phyloP scores from a whole-genome alignment of 2,888 invertebrate species.

The Bellardia bayeri region DNA sequence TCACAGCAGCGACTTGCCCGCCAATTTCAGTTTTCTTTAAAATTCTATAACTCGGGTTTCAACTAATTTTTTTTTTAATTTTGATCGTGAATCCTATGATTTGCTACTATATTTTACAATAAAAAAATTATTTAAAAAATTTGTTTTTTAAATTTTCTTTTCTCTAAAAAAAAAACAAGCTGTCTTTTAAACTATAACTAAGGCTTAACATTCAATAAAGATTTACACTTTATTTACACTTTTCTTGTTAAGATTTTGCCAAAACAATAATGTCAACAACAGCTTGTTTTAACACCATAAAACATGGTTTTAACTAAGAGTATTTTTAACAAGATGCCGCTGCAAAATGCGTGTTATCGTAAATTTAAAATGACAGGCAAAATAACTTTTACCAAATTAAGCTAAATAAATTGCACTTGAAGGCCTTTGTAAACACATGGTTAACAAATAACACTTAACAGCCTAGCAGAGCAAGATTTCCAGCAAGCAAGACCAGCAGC shows the following conservation, averaged over 20 bases:
- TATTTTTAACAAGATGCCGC: constrained; percentile 28
- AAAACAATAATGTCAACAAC: constrained; percentile 70
- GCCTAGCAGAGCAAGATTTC: not conserved
- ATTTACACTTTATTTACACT: too few relatives aligned
- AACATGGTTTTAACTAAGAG: constrained; percentile 64
- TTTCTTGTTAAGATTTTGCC: not conserved
- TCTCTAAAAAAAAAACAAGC: too few relatives aligned
- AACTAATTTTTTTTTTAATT: too few relatives aligned
- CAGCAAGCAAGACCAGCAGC: constrained; percentile 32
- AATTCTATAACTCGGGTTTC: too few relatives aligned
- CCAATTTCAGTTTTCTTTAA: too few relatives aligned
- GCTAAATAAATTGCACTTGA: constrained; percentile 72
- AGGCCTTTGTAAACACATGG: constrained; percentile 58
- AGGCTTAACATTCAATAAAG: too few relatives aligned
- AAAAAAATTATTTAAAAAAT: too few relatives aligned
- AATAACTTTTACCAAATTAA: constrained; percentile 73
- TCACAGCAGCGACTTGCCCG: too few relatives aligned
- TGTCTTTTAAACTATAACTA: too few relatives aligned
- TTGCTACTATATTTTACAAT: too few relatives aligned
- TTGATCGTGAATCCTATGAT: too few relatives aligned
- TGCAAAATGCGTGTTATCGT: constrained; percentile 67
- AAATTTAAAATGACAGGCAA: constrained; percentile 72
- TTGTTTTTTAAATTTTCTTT: too few relatives aligned
- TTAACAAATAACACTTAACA: constrained; percentile 10
- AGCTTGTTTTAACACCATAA: constrained; percentile 73